A percentile compares a stretch with the other conserved stretches of the same genome.
Evolutionary conservation across 1,140 invertebrate species (phyloP).

Genomic region (Caenorhabditis tropicalis): DNA sequence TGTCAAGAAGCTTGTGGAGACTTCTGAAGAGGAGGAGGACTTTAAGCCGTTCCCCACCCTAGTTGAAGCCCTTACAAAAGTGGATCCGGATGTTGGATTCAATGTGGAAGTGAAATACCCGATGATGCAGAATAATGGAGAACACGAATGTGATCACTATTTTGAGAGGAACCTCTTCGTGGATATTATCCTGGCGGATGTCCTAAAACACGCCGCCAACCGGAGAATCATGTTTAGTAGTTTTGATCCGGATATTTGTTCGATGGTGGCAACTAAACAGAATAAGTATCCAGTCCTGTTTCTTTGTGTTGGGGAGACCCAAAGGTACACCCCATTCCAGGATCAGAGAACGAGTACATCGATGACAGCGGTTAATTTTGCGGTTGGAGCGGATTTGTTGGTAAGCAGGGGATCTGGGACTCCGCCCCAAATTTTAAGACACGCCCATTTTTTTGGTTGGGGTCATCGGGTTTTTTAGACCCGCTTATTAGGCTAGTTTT

Average conservation of each 20-base stretch:
- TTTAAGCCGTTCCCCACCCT: conserved; percentile 58
- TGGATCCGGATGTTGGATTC: conserved; percentile 61
- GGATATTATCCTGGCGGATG: conserved; percentile 68
- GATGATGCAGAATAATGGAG: conserved; percentile 58
- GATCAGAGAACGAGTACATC: conserved; percentile 65
- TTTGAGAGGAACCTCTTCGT: conserved; percentile 58
- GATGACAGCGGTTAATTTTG: conserved; percentile 67
- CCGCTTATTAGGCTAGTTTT: too few species aligned
- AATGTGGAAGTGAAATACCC: conserved; percentile 63
- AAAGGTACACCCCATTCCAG: conserved; percentile 59
- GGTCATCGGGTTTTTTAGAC: too few species aligned
- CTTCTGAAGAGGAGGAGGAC: conserved; percentile 53
- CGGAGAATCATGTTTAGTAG: conserved; percentile 71
- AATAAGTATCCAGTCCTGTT: conserved; percentile 72
- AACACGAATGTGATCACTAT: conserved; percentile 58
- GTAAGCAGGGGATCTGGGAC: too few species aligned
- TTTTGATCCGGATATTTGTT: conserved; percentile 72
- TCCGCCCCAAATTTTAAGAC: too few species aligned
- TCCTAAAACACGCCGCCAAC: conserved; percentile 65
- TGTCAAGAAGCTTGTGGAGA: conserved; percentile 4
- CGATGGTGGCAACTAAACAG: conserved; percentile 70
- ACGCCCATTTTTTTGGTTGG: too few species aligned
- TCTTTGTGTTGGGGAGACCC: conserved; percentile 65
- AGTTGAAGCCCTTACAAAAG: conserved; percentile 54
- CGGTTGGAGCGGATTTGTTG: conserved; percentile 61